Evolutionary conservation across 2,888 invertebrate genomes (phyloP), one percentile per base, ranked within the genome.

Genomic region (Noctua fimbriata): DNA sequence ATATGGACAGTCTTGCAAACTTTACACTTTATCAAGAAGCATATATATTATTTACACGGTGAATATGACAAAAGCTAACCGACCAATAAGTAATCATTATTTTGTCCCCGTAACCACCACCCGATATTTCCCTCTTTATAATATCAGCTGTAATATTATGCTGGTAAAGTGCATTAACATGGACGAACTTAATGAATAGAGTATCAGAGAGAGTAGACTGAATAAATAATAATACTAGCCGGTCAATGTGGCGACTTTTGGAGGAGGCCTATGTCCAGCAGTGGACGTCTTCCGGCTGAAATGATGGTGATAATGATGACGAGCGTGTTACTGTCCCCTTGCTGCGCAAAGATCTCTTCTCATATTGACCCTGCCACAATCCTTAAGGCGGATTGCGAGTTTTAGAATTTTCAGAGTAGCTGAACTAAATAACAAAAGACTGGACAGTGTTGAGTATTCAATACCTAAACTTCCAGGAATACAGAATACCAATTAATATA

Each of bases 121-220:
- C 32, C 18, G 32, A 70, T 60, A 79, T 71, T 60, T 49, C 4
- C 49, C 65, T 44, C 32, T 41, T 66, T 66, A 80, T 47, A 60
- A 80, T 71, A 71, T 73, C 52, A 63, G 41, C 52, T 18, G 10
- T 41, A 80, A 69, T 41, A 69, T 72, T 18, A 60, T 24, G 44
- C 36, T 49, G n/a, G 55, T 65, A 73, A 81, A 83, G 67, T 76
- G 55, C 65, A 76, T 85, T 76, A 73, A 24, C 73, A 49, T 60
- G 73, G 49, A 63, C 70, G 70, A 60, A 83, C 60, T 83, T 55
- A 41, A 69, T 32, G 6, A 28, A 1, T 16, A 44, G n/a, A 41
- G 14, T 66, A 71, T 55, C 9, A 12, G 10, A 65, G 32, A 21
- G 32, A 21, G 16, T 28, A 41, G 4, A 63, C 18, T 55, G 65